These are phyloP conservation scores for Drosophila tani DNA, from an alignment of 1,140 invertebrate genomes.

Conservation along the genomic window DNA sequence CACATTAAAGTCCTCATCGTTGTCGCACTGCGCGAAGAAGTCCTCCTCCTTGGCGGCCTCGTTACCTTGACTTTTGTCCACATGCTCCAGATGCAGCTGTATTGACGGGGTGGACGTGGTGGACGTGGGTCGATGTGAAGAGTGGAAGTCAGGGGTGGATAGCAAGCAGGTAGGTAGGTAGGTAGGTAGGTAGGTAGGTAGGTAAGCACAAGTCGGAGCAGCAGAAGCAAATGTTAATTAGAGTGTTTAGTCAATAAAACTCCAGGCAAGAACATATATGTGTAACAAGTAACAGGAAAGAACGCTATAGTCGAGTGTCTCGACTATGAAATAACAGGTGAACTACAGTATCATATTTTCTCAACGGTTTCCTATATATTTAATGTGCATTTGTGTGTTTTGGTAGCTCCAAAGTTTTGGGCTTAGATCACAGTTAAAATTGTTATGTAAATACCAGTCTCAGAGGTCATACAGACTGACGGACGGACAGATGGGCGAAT, in stretches of 20 bases:
- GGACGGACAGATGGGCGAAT: background rate
- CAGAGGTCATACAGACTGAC: no score
- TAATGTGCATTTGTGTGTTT: no score
- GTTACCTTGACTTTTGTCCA: conserved; percentile 84
- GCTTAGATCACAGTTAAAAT: no score
- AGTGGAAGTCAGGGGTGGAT: conserved; percentile 2
- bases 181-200: no score
- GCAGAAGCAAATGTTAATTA: conserved; percentile 50
- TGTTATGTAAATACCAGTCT: no score
- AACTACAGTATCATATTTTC: no score
- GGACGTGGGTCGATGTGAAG: background rate
- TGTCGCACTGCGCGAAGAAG: conserved; percentile 92
- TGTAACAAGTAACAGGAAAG: background rate
- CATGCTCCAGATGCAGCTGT: conserved; percentile 88
- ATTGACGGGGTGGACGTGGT: conserved; percentile 1
- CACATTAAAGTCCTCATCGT: conserved; percentile 61
- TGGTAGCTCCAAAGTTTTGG: no score
- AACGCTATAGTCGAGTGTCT: background rate
- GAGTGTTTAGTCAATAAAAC: conserved; percentile 9
- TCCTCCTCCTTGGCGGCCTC: conserved; percentile 88
- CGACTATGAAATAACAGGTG: background rate
- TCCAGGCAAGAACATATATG: conserved; percentile 13
- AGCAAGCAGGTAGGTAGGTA: conserved; percentile 6
- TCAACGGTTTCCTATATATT: no score
- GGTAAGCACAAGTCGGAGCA: conserved; percentile 34